phyloP scores from a whole-genome alignment of 2,113 vertebrate species.

The Thunnus thynnus region DNA sequence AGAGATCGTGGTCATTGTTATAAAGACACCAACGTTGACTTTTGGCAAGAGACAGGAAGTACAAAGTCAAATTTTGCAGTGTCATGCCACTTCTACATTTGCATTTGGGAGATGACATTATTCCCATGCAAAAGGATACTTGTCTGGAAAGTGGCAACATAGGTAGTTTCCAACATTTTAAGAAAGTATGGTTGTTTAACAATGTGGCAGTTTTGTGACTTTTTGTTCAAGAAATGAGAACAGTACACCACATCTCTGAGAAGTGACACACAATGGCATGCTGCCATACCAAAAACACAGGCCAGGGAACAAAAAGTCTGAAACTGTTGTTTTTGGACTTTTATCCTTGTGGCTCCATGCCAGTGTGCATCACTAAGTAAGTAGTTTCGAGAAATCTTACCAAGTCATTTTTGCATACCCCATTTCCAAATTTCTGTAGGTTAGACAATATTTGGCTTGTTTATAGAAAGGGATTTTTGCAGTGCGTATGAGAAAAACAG shows the following conservation, averaged over 20 bases:
- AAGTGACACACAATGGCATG: conserved; percentile 12
- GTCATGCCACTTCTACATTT: neutral
- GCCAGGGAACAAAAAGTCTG: conserved; percentile 1
- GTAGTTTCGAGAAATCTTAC: conserved; percentile 16
- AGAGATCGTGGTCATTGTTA: neutral
- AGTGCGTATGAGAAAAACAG: conserved; percentile 27
- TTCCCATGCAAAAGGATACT: neutral
- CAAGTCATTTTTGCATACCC: conserved; percentile 11
- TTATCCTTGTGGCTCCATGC: neutral
- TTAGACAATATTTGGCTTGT: conserved; percentile 15
- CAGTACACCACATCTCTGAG: neutral
- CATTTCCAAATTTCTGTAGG: conserved; percentile 8
- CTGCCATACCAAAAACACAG: conserved; percentile 10
- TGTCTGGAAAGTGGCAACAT: conserved; percentile 13
- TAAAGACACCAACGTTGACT: neutral
- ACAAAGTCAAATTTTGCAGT: conserved; percentile 1
- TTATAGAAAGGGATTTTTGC: conserved; percentile 15
- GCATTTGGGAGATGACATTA: neutral
- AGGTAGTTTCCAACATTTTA: neutral
- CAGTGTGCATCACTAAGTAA: neutral
- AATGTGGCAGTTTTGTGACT: neutral
- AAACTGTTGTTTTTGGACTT: conserved; percentile 2
- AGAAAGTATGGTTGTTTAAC: conserved; percentile 6
- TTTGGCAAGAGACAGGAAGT: neutral
- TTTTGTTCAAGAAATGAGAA: conserved; percentile 12